phyloP scores from a whole-genome alignment of 92 coral and sea anemone species.

The Epizoanthus rinbou region DNA sequence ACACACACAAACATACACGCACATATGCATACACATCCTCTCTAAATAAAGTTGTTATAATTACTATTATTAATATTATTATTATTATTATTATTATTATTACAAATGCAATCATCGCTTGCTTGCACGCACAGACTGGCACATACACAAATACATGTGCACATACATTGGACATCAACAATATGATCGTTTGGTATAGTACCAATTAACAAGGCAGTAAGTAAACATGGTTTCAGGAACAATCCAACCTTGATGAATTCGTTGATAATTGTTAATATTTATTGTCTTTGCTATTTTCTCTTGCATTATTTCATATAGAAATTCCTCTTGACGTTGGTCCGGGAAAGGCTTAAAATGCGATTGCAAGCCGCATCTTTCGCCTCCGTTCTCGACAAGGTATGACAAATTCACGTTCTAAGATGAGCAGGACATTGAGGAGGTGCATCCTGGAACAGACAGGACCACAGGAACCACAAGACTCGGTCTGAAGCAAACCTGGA shows the following conservation, averaged over 20 bases:
- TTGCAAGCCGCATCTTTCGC: conserved; percentile 76
- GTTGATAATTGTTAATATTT: background rate
- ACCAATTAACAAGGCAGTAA: background rate
- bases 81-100: too few relatives aligned
- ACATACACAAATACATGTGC: too few relatives aligned
- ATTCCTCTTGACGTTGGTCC: conserved; percentile 66
- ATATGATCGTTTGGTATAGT: too few relatives aligned
- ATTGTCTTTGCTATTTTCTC: background rate
- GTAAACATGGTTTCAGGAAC: background rate
- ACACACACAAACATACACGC: too few relatives aligned
- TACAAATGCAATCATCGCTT: too few relatives aligned
- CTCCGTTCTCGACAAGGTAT: conserved; percentile 72
- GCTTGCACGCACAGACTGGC: too few relatives aligned
- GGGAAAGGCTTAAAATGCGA: conserved; percentile 75
- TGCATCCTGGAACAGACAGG: too few relatives aligned
- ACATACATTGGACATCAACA: too few relatives aligned
- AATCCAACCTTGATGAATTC: background rate
- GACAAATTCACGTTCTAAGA: background rate
- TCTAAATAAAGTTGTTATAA: too few relatives aligned
- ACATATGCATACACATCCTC: too few relatives aligned
- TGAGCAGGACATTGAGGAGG: too few relatives aligned
- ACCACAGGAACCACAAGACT: background rate
- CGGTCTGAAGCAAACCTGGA: background rate
- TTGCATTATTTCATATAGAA: conserved; percentile 44
- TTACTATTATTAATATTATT: too few relatives aligned